Evolutionary conservation across 2,113 vertebrate genomes (phyloP), one percentile per base, ranked within the genome.

Genomic region (Anas platyrhynchos): DNA sequence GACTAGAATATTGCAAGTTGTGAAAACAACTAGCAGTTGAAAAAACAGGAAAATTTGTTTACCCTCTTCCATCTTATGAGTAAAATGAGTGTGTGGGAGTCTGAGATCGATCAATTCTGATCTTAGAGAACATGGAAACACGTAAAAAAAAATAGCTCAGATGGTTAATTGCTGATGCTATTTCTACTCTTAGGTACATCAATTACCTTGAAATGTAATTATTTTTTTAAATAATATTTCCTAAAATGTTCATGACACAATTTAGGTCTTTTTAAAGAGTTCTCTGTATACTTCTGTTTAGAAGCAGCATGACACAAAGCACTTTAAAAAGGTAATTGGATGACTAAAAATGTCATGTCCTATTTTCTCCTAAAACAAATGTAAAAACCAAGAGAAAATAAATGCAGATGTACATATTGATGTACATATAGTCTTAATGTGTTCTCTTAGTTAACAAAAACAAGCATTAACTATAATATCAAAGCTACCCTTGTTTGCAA

Each of bases 221-320:
- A n/a, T 41, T 41, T 41, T 55, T 89, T 89, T 85, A 91, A 59
- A 41, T 73, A 87, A 36, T 55, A 58, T 80, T 94, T 94, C 48
- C 48, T 78, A 81, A 86, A 92, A 86, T 46, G 65, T 21, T 3
- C 44, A 61, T 18, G 46, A 62, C 32, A 61, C 54, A 66, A 50
- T 66, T 55, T 55, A 54, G 55, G 46, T 78, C 46, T 83, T 46
- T 34, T 91, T 67, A 89, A 85, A 89, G 38, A 81, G 36, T 91
- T 83, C 3, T 81, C 67, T 94, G 50, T 14, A 26, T 91, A 69
- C 43, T 89, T 91, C 83, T 83, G 46, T 59, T 88, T 44, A 91
- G 78, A 89, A 94, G 44, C 74, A 87, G 55, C 55, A 29, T 74
- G 87, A 83, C 34, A 82, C 41, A 91, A 79, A 94, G 44, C 25